A percentile compares a stretch with the other conserved stretches of the same genome.
Evolutionary conservation across 2,797 vertebrate genomes (phyloP).

Genomic region (Danio albolineatus): DNA sequence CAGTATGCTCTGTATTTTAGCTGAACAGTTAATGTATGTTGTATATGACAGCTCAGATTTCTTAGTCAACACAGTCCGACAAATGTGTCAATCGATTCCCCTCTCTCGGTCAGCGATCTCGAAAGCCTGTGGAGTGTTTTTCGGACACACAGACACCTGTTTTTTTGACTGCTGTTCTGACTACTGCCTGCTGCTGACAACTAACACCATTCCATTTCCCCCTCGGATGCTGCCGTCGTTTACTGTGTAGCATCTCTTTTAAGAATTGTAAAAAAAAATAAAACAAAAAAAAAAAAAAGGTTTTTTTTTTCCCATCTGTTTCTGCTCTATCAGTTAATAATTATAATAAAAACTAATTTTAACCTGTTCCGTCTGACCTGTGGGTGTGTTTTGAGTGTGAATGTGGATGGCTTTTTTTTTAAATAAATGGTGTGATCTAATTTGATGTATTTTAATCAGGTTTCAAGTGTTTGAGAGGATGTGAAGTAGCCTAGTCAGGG

Average conservation of each 20-base stretch:
- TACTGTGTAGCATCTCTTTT: slow-evolving; percentile 65
- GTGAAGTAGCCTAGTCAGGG: slow-evolving; percentile 1
- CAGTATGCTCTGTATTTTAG: slow-evolving; percentile 30
- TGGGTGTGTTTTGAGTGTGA: slow-evolving; percentile 59
- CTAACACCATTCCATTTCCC: slow-evolving; percentile 81
- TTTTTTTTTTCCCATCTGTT: slow-evolving; percentile 65
- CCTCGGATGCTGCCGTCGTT: slow-evolving; percentile 66
- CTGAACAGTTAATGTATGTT: slow-evolving; percentile 29
- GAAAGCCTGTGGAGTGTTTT: slow-evolving; percentile 33
- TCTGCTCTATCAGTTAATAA: slow-evolving; percentile 81
- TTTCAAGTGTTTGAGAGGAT: neutral
- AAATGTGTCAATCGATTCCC: neutral
- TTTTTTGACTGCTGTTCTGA: slow-evolving; percentile 68
- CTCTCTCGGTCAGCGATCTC: slow-evolving; percentile 30
- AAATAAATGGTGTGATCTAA: neutral
- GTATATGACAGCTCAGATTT: slow-evolving; percentile 14
- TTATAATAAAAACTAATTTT: slow-evolving; percentile 84
- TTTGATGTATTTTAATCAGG: neutral
- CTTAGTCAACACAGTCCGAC: slow-evolving; percentile 28
- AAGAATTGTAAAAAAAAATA: slow-evolving; percentile 75
- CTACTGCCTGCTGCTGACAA: slow-evolving; percentile 75
- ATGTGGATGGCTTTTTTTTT: neutral
- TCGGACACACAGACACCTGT: neutral
- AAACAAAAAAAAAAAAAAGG: slow-evolving; percentile 63
- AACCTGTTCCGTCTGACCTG: slow-evolving; percentile 71